These are phyloP conservation scores for Neosilurus hyrtlii DNA, from an alignment of 2,797 vertebrate species.

Conservation along the genomic window DNA sequence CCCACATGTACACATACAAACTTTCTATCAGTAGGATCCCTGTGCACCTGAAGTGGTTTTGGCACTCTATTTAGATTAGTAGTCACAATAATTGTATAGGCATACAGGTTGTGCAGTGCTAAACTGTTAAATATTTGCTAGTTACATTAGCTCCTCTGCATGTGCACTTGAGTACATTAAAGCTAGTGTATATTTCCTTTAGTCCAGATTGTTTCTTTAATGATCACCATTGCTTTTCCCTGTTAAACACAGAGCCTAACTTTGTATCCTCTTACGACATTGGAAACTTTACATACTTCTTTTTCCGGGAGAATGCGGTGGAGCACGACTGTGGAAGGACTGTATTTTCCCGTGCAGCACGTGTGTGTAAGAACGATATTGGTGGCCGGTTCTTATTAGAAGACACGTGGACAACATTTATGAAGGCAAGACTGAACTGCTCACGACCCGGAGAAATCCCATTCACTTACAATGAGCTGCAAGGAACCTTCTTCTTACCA, in stretches of 20 bases:
- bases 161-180: not conserved
- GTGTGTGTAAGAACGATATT: slow-evolving; percentile 95
- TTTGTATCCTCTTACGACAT: slow-evolving; percentile 96
- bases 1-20: not conserved
- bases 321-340: slow-evolving; percentile 95
- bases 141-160: not conserved
- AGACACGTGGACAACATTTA: slow-evolving; percentile 98
- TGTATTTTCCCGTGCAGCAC: slow-evolving; percentile 89
- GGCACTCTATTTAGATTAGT: not conserved
- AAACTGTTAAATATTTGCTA: not conserved
- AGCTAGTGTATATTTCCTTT: not conserved
- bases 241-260: slow-evolving; percentile 83
- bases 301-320: slow-evolving; percentile 94
- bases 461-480: slow-evolving; percentile 93
- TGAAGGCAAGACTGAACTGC: slow-evolving; percentile 95
- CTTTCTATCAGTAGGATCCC: not conserved
- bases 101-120: not conserved
- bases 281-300: slow-evolving; percentile 95
- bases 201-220: slow-evolving; percentile 4
- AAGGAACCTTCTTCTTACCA: slow-evolving; percentile 92
- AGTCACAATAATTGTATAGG: not conserved
- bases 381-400: slow-evolving; percentile 93
- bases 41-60: not conserved
- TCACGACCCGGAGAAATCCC: slow-evolving; percentile 93
- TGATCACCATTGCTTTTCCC: slow-evolving; percentile 15